Evolutionary conservation across 1,140 invertebrate species (phyloP).

Genomic region (Diorhabda carinulata): DNA sequence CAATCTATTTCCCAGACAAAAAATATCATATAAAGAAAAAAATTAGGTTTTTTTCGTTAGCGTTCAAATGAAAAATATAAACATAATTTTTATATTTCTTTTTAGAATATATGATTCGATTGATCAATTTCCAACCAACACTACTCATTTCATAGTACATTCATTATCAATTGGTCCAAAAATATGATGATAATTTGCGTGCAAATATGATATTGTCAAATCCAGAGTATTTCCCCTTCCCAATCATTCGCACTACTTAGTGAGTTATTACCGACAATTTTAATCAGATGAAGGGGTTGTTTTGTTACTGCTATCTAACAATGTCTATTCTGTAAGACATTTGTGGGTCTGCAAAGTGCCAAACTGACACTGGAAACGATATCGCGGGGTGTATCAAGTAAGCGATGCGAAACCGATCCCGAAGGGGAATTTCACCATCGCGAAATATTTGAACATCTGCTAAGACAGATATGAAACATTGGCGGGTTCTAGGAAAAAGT

Average conservation of each 20-base stretch:
- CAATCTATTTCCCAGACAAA: no score
- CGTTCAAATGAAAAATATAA: no score
- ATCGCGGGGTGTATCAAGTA: conserved; percentile 18
- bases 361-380: conserved; percentile 21
- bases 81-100: no score
- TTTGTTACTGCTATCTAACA: conserved; percentile 19
- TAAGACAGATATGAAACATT: conserved; percentile 3
- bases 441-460: conserved; percentile 16
- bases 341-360: conserved; percentile 21
- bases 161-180: no score
- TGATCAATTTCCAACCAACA: no score
- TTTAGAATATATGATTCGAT: no score
- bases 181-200: no score
- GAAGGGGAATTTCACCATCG: conserved; percentile 14
- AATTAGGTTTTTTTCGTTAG: no score
- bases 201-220: no score
- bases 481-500: not conserved
- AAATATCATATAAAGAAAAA: no score
- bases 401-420: conserved; percentile 16
- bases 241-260: not conserved
- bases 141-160: no score
- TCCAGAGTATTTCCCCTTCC: no score
- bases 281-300: conserved; percentile 21
- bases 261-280: conserved; percentile 11
- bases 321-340: not conserved